Conservation (phyloP, 2,888 invertebrate species). For the Patella pellucida region DNA sequence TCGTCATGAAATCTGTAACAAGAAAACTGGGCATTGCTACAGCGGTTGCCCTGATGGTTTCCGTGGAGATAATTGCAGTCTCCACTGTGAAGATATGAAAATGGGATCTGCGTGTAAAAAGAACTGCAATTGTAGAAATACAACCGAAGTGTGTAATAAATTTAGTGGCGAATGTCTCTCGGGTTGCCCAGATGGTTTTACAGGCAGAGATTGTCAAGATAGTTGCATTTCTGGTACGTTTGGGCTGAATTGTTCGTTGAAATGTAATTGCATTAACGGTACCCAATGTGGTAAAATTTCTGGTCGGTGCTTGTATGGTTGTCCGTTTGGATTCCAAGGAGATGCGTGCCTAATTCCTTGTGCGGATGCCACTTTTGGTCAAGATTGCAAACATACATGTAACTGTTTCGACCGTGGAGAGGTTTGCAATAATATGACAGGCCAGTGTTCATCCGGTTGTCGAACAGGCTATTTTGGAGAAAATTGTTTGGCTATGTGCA, state of each 20-base stretch:
- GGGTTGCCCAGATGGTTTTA: background rate
- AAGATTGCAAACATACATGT: background rate
- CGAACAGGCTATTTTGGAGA: background rate
- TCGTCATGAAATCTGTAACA: background rate
- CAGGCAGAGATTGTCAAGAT: background rate
- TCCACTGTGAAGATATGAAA: background rate
- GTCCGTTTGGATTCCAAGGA: constrained; percentile 17
- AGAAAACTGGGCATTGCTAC: background rate
- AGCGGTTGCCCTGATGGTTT: background rate
- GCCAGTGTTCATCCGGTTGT: background rate
- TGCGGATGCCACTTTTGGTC: background rate
- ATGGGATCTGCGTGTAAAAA: background rate
- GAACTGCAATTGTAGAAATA: background rate
- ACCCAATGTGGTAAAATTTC: constrained; percentile 16
- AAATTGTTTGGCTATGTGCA: background rate
- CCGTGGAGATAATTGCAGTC: background rate
- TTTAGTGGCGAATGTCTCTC: background rate
- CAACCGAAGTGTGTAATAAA: background rate
- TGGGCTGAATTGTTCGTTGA: background rate
- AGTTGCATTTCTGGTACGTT: background rate
- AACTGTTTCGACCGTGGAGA: background rate
- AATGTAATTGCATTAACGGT: constrained; percentile 1
- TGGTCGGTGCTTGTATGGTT: constrained; percentile 25
- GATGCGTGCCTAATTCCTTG: background rate
- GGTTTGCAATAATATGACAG: background rate